Conservation (phyloP, 2,888 invertebrate species). For the Odontothrips loti region DNA sequence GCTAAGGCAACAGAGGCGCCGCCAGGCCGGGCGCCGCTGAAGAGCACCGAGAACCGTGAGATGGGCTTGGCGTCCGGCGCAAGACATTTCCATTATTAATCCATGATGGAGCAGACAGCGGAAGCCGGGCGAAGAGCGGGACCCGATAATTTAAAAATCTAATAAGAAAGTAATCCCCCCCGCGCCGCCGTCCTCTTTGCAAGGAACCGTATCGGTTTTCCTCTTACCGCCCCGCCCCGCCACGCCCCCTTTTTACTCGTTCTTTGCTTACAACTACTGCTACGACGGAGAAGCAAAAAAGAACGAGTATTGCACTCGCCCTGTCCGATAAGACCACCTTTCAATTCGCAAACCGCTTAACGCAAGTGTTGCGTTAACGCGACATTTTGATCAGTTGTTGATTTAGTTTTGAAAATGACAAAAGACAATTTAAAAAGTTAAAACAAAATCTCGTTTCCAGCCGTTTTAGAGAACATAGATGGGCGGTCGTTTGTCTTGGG, state of each 20-base stretch:
- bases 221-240: background rate
- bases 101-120: conserved; percentile 11
- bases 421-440: no score
- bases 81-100: conserved; percentile 23
- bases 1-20: background rate
- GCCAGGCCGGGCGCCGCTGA: background rate
- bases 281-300: no score
- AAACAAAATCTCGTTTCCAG: no score
- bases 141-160: conserved; percentile 20
- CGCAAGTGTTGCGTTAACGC: no score
- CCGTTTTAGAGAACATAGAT: no score
- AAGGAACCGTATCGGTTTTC: background rate
- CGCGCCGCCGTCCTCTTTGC: background rate
- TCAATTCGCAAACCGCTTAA: no score
- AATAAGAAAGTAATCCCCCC: conserved; percentile 11
- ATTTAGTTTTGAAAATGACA: no score
- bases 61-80: background rate
- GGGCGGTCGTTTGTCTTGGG: no score
- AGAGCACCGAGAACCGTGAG: background rate
- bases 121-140: background rate
- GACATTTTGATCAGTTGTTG: no score
- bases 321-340: no score
- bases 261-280: no score
- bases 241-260: background rate
- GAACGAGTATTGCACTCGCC: no score